These are phyloP conservation scores for Drosophila cracens DNA, from an alignment of 2,888 invertebrate genomes.

Conservation along the genomic window DNA sequence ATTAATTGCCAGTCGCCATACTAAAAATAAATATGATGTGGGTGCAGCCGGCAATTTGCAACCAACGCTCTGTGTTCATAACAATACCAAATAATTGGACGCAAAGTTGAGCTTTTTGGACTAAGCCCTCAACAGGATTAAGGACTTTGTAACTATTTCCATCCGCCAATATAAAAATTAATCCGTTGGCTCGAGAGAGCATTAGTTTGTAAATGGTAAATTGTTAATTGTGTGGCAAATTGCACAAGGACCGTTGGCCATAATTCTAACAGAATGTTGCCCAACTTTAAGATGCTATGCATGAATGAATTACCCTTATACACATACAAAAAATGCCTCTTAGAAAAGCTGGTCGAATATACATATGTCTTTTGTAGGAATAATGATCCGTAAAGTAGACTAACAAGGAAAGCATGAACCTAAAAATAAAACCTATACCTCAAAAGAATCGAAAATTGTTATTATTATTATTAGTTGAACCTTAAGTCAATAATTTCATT, in stretches of 20 bases:
- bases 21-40: slow-evolving; percentile 29
- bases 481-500: not conserved
- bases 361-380: not conserved
- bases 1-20: slow-evolving; percentile 52
- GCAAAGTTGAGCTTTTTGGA: not conserved
- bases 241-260: not conserved
- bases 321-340: not conserved
- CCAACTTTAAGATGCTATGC: not conserved
- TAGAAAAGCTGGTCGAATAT: not conserved
- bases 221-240: not conserved
- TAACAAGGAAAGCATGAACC: not conserved
- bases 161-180: slow-evolving; percentile 10
- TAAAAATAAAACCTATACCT: not conserved
- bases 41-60: not conserved
- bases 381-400: not conserved
- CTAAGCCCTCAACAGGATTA: slow-evolving; percentile 5
- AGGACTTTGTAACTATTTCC: slow-evolving; percentile 6
- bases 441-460: not conserved
- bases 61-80: slow-evolving; percentile 7
- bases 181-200: not conserved
- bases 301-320: not conserved
- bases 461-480: no score
- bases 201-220: slow-evolving; percentile 1
- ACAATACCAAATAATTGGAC: slow-evolving; percentile 30
- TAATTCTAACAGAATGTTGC: not conserved